phyloP scores from a whole-genome alignment of 2,113 vertebrate genomes.

The Pavo muticus region DNA sequence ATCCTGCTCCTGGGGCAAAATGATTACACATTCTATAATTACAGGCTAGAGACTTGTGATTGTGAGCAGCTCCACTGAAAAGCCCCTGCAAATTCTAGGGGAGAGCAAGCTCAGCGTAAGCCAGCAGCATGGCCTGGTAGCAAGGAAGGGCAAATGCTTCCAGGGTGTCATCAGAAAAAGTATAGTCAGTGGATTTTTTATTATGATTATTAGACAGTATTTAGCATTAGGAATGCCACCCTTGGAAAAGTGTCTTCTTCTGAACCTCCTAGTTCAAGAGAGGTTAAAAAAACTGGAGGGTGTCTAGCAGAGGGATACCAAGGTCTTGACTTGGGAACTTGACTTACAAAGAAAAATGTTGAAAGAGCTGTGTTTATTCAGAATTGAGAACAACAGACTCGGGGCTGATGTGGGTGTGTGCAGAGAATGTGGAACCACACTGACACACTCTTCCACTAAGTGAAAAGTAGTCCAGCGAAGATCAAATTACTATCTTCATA shows the following conservation, averaged over 20 bases:
- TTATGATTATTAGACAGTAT: not conserved
- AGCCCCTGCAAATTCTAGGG: rapidly evolving
- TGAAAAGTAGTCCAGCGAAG: not conserved
- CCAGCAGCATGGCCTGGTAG: not conserved
- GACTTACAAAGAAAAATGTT: not conserved
- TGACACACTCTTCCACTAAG: not conserved
- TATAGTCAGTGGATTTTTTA: not conserved
- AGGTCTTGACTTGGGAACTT: not conserved
- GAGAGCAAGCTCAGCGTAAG: not conserved
- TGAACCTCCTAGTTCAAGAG: not conserved
- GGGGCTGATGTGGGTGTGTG: rapidly evolving
- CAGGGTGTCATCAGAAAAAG: not conserved
- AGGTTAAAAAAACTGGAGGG: not conserved
- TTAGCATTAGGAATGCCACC: rapidly evolving
- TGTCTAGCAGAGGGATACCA: not conserved
- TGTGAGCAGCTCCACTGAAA: not conserved
- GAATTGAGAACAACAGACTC: not conserved
- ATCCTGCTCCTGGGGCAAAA: not conserved
- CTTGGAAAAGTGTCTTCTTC: not conserved
- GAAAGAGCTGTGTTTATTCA: not conserved
- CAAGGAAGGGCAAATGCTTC: not conserved
- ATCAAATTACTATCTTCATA: not conserved
- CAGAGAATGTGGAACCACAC: not conserved
- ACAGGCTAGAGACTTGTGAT: not conserved
- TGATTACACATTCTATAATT: not conserved